Evolutionary conservation across 2,113 vertebrate species (phyloP), one percentile per base, ranked within the genome.

Genomic region (Hoplias malabaricus): DNA sequence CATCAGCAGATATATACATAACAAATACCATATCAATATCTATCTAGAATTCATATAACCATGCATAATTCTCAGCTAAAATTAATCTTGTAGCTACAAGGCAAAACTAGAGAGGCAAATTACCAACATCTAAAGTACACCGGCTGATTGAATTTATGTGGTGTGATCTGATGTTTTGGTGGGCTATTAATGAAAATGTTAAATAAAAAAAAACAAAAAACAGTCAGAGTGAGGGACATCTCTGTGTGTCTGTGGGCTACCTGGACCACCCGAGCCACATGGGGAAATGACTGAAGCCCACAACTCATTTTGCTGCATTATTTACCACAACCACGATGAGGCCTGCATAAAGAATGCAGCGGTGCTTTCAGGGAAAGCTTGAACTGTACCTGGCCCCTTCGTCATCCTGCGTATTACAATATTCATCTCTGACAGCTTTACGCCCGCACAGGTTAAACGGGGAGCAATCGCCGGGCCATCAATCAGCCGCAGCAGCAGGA

Each of bases 371-470:
- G 27, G 46, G 66, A 79, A 59, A 57, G 67, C 65, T 53, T 87
- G 78, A 82, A 82, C 84, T 75, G 61, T 79, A 84, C 75, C 72
- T 50, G 69, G 69, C 86, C 84, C 53, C 69, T 89, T 87, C 82
- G 76, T 86, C 84, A 90, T 84, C 82, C 72, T 78, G 66, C 72
- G 86, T 81, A 89, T 90, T 86, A 88, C 83, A 89, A 85, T 88
- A 87, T 88, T 88, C 86, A 82, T 85, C 81, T 78, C 76, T 83
- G 88, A 91, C 89, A 91, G 89, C 69, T 92, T 92, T 93, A 90
- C 84, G 82, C 73, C 73, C 56, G 68, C 78, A 69, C 82, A 80
- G 82, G 84, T 91, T 88, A 88, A 89, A 86, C 56, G 70, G 66
- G 82, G 87, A 89, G 88, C 89, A 87, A 89, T 89, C 83, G 91